phyloP scores from a whole-genome alignment of 2,113 vertebrate species.

The Arothron firmamentum region DNA sequence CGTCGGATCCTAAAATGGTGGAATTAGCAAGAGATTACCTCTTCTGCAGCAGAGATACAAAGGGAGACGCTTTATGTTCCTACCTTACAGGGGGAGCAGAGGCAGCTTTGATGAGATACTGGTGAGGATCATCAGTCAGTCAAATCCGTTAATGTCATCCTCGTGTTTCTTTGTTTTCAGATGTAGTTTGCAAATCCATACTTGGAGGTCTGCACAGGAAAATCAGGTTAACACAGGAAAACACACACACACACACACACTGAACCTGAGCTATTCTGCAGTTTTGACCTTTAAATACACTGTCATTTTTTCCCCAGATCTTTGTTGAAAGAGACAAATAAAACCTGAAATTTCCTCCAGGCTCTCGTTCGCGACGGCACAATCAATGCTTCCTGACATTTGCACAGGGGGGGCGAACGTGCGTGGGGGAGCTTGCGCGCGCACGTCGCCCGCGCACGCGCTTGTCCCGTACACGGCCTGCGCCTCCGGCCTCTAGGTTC shows the following conservation, averaged over 20 bases:
- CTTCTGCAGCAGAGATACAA: background rate
- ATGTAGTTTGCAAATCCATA: too few relatives aligned
- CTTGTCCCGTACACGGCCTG: too few relatives aligned
- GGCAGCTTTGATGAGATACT: background rate
- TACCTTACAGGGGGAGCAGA: background rate
- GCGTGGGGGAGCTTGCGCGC: background rate
- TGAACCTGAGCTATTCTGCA: background rate
- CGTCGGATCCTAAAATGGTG: background rate
- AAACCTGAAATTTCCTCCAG: constrained; percentile 49
- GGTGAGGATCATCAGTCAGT: background rate
- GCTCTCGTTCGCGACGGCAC: constrained; percentile 44
- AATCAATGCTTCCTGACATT: constrained; percentile 68
- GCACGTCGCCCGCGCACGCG: background rate
- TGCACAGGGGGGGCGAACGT: background rate
- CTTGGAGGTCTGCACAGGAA: background rate
- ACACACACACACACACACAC: background rate
- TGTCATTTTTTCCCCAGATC: constrained; percentile 31
- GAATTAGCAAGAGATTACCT: background rate
- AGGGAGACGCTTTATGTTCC: background rate
- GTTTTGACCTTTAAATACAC: constrained; percentile 55
- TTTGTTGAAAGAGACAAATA: constrained; percentile 45
- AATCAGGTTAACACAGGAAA: background rate
- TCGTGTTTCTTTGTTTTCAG: too few relatives aligned
- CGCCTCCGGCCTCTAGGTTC: too few relatives aligned
- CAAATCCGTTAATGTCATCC: background rate